Conservation (phyloP, 1,140 invertebrate species). For the Colletes gigas region DNA sequence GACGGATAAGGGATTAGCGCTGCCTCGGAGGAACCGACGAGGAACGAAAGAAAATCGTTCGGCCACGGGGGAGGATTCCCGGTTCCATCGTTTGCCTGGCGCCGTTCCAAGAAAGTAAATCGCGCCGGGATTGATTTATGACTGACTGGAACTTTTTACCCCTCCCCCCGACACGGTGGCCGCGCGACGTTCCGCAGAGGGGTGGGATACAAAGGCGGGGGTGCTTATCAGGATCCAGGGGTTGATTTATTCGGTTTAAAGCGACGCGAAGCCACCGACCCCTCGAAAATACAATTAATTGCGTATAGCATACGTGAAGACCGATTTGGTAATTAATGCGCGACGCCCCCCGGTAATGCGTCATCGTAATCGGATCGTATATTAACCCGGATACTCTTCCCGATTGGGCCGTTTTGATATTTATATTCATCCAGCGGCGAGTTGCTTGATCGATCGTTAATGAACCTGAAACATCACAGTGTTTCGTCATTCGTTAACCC, state of each 20-base stretch:
- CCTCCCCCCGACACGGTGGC: conserved; percentile 11
- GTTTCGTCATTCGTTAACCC: no score
- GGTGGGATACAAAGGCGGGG: no score
- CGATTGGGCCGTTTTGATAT: not conserved
- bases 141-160: conserved; percentile 63
- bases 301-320: conserved; percentile 12
- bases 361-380: conserved; percentile 13
- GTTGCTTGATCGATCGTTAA: not conserved
- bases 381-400: not conserved
- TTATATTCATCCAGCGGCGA: conserved; percentile 4
- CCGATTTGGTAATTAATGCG: conserved; percentile 27
- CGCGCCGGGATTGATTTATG: conserved; percentile 66
- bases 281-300: conserved; percentile 52
- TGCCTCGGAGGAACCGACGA: conserved; percentile 4
- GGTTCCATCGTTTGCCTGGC: conserved; percentile 61
- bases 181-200: not conserved
- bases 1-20: conserved; percentile 47
- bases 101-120: conserved; percentile 63
- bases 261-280: not conserved
- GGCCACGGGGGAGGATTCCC: conserved; percentile 40
- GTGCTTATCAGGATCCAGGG: conserved; percentile 46
- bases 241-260: conserved; percentile 60
- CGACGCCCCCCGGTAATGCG: not conserved
- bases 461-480: not conserved
- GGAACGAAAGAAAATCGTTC: conserved; percentile 63